Evolutionary conservation across 92 coral and sea anemone genomes (phyloP), one percentile per base, ranked within the genome.

Genomic region (Chrysogorgia sp.): DNA sequence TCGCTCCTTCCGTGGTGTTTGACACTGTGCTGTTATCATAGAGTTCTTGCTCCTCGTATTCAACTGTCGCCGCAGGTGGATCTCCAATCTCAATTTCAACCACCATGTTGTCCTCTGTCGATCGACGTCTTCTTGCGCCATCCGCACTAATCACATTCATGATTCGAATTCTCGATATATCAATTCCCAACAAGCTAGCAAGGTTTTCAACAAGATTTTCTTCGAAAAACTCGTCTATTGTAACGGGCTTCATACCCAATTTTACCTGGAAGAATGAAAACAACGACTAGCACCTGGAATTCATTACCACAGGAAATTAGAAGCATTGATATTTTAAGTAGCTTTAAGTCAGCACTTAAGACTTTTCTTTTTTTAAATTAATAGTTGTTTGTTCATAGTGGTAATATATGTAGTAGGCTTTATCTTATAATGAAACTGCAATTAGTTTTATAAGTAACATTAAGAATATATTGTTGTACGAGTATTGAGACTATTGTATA

Each of bases 191-290:
- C 17, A 92, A 79, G 3, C 92, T 83, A 5, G 94, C 97, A 31
- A 92, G 77, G 80, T 92, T 92, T 23, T 84, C 45, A 29, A 92
- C 81, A 34, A 92, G 79, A 78, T 92, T 92, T 43, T 82, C 90
- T 60, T 92, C 97, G 82, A 92, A 92, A 88, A 92, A 92, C 31
- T 92, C 94, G 57, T 90, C 80, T 19, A 90, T 80, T 34, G 81
- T 84, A 0, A 90, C 92, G 30, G 97, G 91, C 58, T 75, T 90
- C 83, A 76, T 71, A 30, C 94, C 97, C 17, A 72, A 32, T 53
- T 34, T 53, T 4, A 72, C 79, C 79, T 72, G n/a, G 5, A 52
- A 45, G 9, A 47, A 48, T 37, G 5, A 37, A 37, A 37, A 37
- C 12, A 37, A 4, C 43, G 12, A 37, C 12, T 37, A 4, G 43